Percentiles rank a stretch among this genome's conserved stretches.
Evolutionary conservation across 2,888 invertebrate species (phyloP).

Genomic region (Chymomyza procnemis): DNA sequence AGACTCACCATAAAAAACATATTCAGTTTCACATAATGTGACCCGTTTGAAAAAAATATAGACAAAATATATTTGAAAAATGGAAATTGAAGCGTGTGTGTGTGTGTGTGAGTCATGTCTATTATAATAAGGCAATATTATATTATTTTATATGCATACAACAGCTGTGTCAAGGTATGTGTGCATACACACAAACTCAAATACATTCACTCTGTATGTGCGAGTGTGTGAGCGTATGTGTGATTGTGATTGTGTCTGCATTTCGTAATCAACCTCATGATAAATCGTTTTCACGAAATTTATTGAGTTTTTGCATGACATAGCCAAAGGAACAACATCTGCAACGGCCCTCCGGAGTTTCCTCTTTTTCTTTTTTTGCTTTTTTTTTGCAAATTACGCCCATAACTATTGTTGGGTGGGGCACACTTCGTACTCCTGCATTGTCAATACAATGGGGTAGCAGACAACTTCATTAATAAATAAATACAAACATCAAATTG

Average conservation of each 20-base stretch:
- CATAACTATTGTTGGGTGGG: neutral
- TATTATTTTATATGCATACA: conserved; percentile 70
- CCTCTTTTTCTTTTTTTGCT: neutral
- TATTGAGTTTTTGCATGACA: conserved; percentile 74
- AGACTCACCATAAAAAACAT: no score
- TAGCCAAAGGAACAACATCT: conserved; percentile 25
- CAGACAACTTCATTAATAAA: neutral
- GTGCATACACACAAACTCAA: neutral
- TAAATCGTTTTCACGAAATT: conserved; percentile 73
- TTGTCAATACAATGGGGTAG: neutral
- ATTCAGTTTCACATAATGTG: no score
- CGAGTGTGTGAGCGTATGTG: conserved; percentile 17
- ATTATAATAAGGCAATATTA: conserved; percentile 68
- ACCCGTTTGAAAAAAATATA: no score
- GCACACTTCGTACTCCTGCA: neutral
- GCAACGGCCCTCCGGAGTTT: neutral
- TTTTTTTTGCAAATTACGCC: no score
- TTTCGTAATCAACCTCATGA: conserved; percentile 74
- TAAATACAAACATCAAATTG: neutral
- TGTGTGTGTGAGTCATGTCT: conserved; percentile 51
- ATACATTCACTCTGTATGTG: conserved; percentile 8
- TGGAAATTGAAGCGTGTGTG: conserved; percentile 44
- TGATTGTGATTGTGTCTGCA: conserved; percentile 58
- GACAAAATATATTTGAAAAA: conserved; percentile 50
- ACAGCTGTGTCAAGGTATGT: conserved; percentile 36